Evolutionary conservation across 2,888 invertebrate species (phyloP), one percentile per base, ranked within the genome.

Genomic region (Drosophila prolongata): DNA sequence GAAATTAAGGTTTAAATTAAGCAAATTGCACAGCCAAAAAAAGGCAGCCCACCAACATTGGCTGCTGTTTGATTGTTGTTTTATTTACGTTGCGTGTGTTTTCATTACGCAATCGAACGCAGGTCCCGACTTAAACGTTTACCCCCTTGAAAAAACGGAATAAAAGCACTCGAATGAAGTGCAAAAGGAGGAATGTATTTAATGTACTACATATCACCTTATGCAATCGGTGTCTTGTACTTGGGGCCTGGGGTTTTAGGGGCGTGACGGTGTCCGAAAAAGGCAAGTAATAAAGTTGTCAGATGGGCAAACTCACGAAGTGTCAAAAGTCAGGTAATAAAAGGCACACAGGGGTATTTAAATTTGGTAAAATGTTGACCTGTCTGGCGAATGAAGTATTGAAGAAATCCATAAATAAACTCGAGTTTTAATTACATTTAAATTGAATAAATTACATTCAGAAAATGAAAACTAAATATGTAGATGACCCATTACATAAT

Each of bases 1-100:
- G 69, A 72, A 86, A 85, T 85, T 77, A 81, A 85, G 87, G 79
- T 85, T 84, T 85, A 84, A 84, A 80, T 84, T 84, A 74, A 76
- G 60, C 74, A 76, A 86, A 86, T 83, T 77, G 71, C 73, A 27
- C 16, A 55, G 42, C 44, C 14, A 37, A 34, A 49, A 64, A 64
- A 43, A 37, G 24, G 40, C 42, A 37, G 56, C 46, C 60, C 60
- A 66, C 65, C 43, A 53, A 46, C 37, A 42, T 24, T 16, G 30
- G 44, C 13, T 44, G 11, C 35, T 27, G 44, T 8, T 27, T 27
- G n/a, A 9, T 46, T 34, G 62, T 27, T 37, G 42, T 55, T 49
- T 73, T 64, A 62, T 57, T 64, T 55, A 57, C 62, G 58, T 59
- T 64, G 42, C 62, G 59, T 62, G 66, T 57, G 54, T 19, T 66